These are phyloP conservation scores for Percopsis transmontana DNA, from an alignment of 2,113 vertebrate genomes.

Conservation along the genomic window DNA sequence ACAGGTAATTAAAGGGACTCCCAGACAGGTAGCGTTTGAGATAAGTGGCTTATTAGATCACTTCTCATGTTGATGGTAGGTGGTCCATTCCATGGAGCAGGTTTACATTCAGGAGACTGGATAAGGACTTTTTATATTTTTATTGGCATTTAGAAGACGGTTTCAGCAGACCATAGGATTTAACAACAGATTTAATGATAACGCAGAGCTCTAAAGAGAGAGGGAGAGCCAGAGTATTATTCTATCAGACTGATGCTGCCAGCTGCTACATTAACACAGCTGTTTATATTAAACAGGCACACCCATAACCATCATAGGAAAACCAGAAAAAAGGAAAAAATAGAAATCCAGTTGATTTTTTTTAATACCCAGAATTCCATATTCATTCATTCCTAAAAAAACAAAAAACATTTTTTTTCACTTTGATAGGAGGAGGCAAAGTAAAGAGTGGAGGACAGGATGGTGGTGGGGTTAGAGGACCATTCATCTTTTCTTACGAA, in stretches of 20 bases:
- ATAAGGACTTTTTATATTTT: constrained; percentile 61
- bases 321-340: constrained; percentile 25
- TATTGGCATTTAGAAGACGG: constrained; percentile 69
- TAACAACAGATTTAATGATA: constrained; percentile 72
- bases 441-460: constrained; percentile 14
- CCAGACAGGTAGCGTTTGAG: too few species aligned
- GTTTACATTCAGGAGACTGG: not conserved
- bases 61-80: too few species aligned
- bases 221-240: constrained; percentile 68
- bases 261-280: constrained; percentile 15
- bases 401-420: constrained; percentile 50
- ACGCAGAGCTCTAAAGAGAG: constrained; percentile 69
- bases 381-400: constrained; percentile 61
- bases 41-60: too few species aligned
- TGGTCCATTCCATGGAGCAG: too few species aligned
- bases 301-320: constrained; percentile 70
- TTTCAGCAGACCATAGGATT: constrained; percentile 64
- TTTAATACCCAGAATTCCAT: constrained; percentile 66
- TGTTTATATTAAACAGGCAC: constrained; percentile 66
- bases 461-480: constrained; percentile 38
- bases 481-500: constrained; percentile 65
- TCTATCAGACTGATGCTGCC: constrained; percentile 65
- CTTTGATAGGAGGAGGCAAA: constrained; percentile 55
- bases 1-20: too few species aligned
- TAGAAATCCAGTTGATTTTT: constrained; percentile 51